Evolutionary conservation across 1,140 invertebrate species (phyloP).

Genomic region (Eupeodes corollae): DNA sequence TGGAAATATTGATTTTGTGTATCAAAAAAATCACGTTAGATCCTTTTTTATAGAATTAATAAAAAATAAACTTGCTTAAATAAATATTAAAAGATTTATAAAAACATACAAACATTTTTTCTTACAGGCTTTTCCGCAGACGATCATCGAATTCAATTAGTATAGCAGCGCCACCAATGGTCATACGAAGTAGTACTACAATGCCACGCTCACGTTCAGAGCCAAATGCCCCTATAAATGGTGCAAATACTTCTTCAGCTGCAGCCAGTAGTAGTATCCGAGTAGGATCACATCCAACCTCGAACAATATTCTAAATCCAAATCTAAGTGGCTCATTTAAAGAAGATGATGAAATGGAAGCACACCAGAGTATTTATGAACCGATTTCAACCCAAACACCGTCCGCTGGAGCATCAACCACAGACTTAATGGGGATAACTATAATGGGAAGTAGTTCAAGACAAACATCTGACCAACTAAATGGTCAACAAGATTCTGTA

Average conservation of each 20-base stretch:
- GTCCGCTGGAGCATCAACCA: conserved; percentile 2
- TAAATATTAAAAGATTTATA: no score
- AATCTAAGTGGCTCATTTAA: conserved; percentile 38
- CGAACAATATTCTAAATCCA: conserved; percentile 36
- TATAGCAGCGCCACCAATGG: conserved; percentile 24
- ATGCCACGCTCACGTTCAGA: not conserved
- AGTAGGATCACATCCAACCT: conserved; percentile 11
- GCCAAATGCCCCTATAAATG: not conserved
- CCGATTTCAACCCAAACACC: conserved; percentile 19
- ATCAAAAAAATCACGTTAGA: no score
- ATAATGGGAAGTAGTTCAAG: not conserved
- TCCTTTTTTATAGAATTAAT: no score
- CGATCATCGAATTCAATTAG: conserved; percentile 13
- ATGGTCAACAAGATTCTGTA: conserved; percentile 15
- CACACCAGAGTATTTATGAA: conserved; percentile 31
- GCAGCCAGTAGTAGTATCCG: not conserved
- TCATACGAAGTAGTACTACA: conserved; percentile 14
- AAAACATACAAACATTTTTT: not conserved
- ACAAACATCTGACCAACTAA: not conserved
- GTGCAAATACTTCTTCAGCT: conserved; percentile 10
- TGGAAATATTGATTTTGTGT: no score
- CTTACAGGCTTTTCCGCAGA: conserved; percentile 15
- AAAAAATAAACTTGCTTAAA: no score
- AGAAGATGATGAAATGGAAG: conserved; percentile 28
- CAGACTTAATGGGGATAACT: no score